Conservation (phyloP, 64 coral and sea anemone genomes). For the Actinia tenebrosa region DNA sequence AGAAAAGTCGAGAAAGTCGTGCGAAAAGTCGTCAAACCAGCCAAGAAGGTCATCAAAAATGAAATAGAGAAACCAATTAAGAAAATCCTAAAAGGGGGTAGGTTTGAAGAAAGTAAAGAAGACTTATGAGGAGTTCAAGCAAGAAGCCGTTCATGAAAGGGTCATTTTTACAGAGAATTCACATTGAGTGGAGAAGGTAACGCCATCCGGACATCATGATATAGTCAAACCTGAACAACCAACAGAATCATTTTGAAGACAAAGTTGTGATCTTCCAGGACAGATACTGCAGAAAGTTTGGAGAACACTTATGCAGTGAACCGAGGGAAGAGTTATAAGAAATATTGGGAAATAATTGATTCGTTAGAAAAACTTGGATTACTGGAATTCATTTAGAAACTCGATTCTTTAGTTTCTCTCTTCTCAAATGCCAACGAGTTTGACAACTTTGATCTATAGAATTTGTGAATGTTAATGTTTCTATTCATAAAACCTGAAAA, state of each 20-base stretch:
- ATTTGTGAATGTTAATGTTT: too few species aligned
- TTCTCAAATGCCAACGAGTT: neutral
- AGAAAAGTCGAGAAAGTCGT: slow-evolving; percentile 31
- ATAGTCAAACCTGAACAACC: slow-evolving; percentile 65
- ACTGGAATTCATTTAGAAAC: too few species aligned
- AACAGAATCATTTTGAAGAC: slow-evolving; percentile 58
- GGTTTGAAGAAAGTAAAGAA: slow-evolving; percentile 58
- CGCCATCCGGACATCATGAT: slow-evolving; percentile 63
- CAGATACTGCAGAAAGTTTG: slow-evolving; percentile 73
- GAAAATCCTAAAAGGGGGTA: slow-evolving; percentile 30
- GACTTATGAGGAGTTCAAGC: slow-evolving; percentile 48
- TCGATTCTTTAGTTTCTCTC: neutral
- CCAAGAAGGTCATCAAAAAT: slow-evolving; percentile 54
- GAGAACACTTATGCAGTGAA: slow-evolving; percentile 51
- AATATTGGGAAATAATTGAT: too few species aligned
- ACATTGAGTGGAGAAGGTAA: slow-evolving; percentile 54
- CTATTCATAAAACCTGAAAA: too few species aligned
- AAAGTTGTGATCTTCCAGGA: slow-evolving; percentile 51
- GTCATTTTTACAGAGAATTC: slow-evolving; percentile 66
- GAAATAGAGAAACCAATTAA: slow-evolving; percentile 45
- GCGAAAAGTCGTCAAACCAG: slow-evolving; percentile 23
- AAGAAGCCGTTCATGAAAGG: slow-evolving; percentile 33
- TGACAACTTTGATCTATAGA: neutral
- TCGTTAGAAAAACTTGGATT: too few species aligned
- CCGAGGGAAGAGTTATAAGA: slow-evolving; percentile 46